phyloP scores from a whole-genome alignment of 2,113 vertebrate species.

The Sander vitreus region DNA sequence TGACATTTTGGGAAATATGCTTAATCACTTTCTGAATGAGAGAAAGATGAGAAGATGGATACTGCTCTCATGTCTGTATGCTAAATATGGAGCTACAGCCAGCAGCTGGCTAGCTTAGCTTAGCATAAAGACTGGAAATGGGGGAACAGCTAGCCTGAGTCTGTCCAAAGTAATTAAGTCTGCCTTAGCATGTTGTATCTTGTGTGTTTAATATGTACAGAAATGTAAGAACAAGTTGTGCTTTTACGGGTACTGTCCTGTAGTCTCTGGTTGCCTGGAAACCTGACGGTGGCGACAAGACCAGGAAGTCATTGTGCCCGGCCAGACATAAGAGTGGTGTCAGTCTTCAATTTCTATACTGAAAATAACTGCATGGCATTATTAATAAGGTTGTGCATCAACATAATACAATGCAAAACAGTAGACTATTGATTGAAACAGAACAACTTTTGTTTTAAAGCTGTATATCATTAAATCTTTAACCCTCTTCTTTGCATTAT shows the following conservation, averaged over 20 bases:
- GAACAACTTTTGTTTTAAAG: conserved; percentile 1
- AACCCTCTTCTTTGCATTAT: conserved; percentile 19
- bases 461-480: conserved; percentile 6
- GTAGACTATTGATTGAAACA: background rate
- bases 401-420: background rate
- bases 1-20: background rate
- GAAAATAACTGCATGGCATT: background rate
- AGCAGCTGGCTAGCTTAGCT: no score
- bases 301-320: no score
- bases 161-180: no score
- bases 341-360: background rate
- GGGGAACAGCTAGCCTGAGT: no score
- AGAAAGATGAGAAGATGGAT: background rate
- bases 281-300: no score
- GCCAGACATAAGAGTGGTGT: background rate
- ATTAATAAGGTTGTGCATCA: background rate
- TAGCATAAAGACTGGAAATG: no score
- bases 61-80: background rate
- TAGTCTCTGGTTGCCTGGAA: no score
- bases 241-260: no score
- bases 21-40: background rate
- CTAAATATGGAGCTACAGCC: no score
- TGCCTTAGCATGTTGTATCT: no score
- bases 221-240: no score
- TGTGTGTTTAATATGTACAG: no score